Conservation (phyloP, 1,140 invertebrate genomes). For the Planococcus citri region DNA sequence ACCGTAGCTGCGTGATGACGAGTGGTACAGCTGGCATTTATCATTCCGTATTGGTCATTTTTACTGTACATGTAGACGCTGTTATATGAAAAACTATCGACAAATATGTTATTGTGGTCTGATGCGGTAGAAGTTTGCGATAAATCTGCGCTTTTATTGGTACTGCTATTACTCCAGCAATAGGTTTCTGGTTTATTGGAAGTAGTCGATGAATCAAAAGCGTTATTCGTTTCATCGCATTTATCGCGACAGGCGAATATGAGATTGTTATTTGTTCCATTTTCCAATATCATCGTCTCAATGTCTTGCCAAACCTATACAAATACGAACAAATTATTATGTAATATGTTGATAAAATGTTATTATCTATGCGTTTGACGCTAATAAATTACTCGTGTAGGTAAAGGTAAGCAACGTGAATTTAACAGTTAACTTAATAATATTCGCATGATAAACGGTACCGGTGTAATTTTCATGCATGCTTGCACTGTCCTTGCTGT, state of each 20-base stretch:
- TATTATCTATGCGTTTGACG: no score
- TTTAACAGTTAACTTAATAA: no score
- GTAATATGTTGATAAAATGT: no score
- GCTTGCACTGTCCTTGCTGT: neutral
- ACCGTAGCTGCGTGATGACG: neutral
- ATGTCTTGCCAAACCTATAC: slow-evolving; percentile 14
- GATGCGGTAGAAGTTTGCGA: neutral
- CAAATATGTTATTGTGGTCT: neutral
- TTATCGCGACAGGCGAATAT: slow-evolving; percentile 2
- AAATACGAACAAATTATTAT: neutral
- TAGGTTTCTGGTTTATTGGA: neutral
- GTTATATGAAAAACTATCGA: neutral
- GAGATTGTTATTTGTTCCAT: slow-evolving; percentile 5
- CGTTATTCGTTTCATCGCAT: neutral
- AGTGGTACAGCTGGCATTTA: neutral
- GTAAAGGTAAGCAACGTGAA: no score
- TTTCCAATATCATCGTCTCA: slow-evolving; percentile 12
- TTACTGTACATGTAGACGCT: neutral
- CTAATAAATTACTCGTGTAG: neutral
- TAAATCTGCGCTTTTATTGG: no score
- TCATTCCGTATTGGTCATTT: neutral
- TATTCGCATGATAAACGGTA: neutral
- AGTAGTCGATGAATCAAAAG: neutral
- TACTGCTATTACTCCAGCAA: neutral
- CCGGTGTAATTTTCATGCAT: neutral